Percentiles rank a stretch among this genome's conserved stretches.
Conservation (phyloP, 2,888 invertebrate genomes). For the Cremastobaeus sp. region DNA sequence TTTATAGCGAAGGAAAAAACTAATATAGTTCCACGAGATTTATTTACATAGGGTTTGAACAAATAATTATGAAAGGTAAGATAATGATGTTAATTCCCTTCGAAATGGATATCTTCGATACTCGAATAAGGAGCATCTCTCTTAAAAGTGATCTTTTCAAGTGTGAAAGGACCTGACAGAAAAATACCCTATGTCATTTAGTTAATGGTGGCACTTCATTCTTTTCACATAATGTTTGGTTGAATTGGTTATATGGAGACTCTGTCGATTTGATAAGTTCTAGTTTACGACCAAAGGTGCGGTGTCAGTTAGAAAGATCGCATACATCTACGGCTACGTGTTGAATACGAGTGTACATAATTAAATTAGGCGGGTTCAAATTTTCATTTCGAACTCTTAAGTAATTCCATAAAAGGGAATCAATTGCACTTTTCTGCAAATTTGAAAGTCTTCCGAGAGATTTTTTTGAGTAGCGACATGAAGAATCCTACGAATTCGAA, state of each 20-base stretch:
- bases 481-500: constrained; percentile 18
- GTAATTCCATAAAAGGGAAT: no score
- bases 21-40: no score
- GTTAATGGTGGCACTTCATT: constrained; percentile 46
- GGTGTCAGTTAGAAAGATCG: constrained; percentile 27
- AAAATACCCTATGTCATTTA: constrained; percentile 43
- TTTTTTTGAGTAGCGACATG: background rate
- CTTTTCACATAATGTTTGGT: constrained; percentile 21
- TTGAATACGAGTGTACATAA: background rate
- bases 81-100: constrained; percentile 26
- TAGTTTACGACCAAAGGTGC: no score
- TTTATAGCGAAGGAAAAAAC: background rate
- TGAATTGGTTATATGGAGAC: constrained; percentile 36
- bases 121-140: constrained; percentile 32
- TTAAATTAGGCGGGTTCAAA: no score
- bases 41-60: constrained; percentile 2
- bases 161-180: constrained; percentile 41
- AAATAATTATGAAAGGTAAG: constrained; percentile 12
- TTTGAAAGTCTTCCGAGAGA: background rate
- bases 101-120: constrained; percentile 16
- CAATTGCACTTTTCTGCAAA: background rate
- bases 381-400: no score
- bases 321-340: constrained; percentile 3
- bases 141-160: constrained; percentile 23
- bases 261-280: constrained; percentile 51